A percentile compares a stretch with the other conserved stretches of the same genome.
These are phyloP conservation scores for Ernsta delagoae DNA, from an alignment of 2,888 invertebrate genomes.

Conservation along the genomic window DNA sequence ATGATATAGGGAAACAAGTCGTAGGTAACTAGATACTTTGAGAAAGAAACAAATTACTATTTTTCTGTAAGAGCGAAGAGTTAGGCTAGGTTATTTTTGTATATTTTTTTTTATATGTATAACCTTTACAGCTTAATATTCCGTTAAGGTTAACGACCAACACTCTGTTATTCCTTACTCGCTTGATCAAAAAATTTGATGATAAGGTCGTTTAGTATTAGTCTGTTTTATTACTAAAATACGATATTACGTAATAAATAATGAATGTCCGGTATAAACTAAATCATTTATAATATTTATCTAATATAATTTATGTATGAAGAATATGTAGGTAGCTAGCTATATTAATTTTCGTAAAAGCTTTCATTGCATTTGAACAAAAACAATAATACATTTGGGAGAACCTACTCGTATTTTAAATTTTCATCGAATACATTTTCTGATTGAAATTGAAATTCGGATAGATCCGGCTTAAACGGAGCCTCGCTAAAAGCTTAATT, in stretches of 20 bases:
- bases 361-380: slow-evolving; percentile 1
- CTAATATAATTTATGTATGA: too few relatives aligned
- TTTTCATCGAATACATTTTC: slow-evolving; percentile 15
- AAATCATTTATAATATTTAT: too few relatives aligned
- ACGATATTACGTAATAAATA: not conserved
- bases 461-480: slow-evolving; percentile 17
- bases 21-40: too few relatives aligned
- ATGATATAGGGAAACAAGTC: too few relatives aligned
- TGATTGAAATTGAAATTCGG: slow-evolving; percentile 27
- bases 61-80: too few relatives aligned
- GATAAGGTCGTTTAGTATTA: not conserved
- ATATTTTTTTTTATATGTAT: too few relatives aligned
- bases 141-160: not conserved
- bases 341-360: not conserved
- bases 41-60: too few relatives aligned
- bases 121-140: not conserved
- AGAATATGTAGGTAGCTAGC: too few relatives aligned
- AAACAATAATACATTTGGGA: not conserved
- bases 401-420: not conserved
- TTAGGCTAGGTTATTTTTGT: too few relatives aligned
- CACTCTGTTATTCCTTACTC: not conserved
- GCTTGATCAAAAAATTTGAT: not conserved
- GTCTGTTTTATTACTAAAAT: too few relatives aligned
- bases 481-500: slow-evolving; percentile 15
- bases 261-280: not conserved